A percentile compares a stretch with the other conserved stretches of the same genome.
Evolutionary conservation across 1,140 invertebrate genomes (phyloP).

Genomic region (Cyclargus thomasi): DNA sequence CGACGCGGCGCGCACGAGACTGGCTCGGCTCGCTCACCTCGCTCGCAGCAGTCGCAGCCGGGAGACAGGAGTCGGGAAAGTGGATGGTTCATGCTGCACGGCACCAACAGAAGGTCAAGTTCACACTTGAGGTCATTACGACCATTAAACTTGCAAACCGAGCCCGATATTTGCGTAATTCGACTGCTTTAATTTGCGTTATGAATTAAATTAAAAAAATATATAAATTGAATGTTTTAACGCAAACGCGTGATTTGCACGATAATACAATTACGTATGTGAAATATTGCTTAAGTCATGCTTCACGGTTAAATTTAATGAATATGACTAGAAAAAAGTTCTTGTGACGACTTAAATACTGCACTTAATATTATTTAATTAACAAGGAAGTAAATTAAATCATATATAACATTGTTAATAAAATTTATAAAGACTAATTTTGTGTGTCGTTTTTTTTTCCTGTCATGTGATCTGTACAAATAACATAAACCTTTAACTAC

Average conservation of each 20-base stretch:
- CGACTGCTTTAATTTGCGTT: neutral
- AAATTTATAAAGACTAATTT: no score
- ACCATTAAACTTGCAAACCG: neutral
- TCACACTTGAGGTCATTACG: slow-evolving; percentile 18
- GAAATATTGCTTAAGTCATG: slow-evolving; percentile 7
- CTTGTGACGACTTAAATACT: neutral
- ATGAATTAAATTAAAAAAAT: neutral
- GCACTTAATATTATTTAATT: neutral
- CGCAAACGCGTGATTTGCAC: neutral
- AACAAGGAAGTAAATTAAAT: neutral
- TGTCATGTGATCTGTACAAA: no score
- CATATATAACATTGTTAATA: no score
- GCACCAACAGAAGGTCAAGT: slow-evolving; percentile 36
- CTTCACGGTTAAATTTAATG: neutral
- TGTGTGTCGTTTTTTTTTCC: no score
- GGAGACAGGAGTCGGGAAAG: slow-evolving; percentile 28
- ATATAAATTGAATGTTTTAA: neutral
- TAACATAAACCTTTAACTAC: no score
- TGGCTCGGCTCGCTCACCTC: slow-evolving; percentile 11
- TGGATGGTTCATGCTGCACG: slow-evolving; percentile 27
- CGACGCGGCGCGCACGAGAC: slow-evolving; percentile 30
- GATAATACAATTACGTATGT: slow-evolving; percentile 9
- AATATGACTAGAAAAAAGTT: neutral
- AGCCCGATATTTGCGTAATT: neutral
- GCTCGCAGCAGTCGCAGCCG: neutral